A percentile compares a stretch with the other conserved stretches of the same genome.
Conservation (phyloP, 2,888 invertebrate genomes). For the Rhyacophila evoluta region DNA sequence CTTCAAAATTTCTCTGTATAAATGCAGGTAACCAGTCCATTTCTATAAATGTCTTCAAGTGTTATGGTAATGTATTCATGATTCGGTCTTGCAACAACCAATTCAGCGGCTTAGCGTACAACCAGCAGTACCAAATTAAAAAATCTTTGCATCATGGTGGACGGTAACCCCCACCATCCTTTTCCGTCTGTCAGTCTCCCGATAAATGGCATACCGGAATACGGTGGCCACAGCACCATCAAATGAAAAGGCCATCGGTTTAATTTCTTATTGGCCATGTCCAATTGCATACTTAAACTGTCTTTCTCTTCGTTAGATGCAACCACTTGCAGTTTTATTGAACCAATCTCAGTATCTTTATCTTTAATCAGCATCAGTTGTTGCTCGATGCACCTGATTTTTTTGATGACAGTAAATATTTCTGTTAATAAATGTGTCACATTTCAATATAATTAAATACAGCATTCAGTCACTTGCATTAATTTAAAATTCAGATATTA, state of each 20-base stretch:
- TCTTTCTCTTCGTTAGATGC: constrained; percentile 36
- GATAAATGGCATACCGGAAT: neutral
- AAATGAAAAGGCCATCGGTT: constrained; percentile 50
- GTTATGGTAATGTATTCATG: neutral
- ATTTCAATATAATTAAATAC: too few relatives aligned
- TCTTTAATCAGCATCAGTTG: constrained; percentile 31
- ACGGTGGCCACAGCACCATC: constrained; percentile 28
- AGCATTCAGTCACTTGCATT: too few relatives aligned
- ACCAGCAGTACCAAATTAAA: constrained; percentile 23
- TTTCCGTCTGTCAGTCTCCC: neutral
- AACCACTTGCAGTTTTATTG: constrained; percentile 33
- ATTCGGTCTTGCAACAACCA: neutral
- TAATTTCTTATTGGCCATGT: constrained; percentile 38
- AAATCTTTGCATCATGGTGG: constrained; percentile 28
- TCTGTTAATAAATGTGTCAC: too few relatives aligned
- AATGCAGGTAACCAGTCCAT: constrained; percentile 1
- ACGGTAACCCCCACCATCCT: constrained; percentile 8
- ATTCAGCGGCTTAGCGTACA: neutral
- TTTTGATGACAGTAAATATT: too few relatives aligned
- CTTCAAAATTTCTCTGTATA: neutral
- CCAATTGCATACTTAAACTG: constrained; percentile 38
- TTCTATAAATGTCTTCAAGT: neutral
- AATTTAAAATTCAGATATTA: too few relatives aligned
- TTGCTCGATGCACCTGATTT: constrained; percentile 29
- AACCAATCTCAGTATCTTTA: constrained; percentile 39